Percentiles rank a stretch among this genome's conserved stretches.
Conservation (phyloP, 2,797 vertebrate genomes). For the Psittacula derbiana region DNA sequence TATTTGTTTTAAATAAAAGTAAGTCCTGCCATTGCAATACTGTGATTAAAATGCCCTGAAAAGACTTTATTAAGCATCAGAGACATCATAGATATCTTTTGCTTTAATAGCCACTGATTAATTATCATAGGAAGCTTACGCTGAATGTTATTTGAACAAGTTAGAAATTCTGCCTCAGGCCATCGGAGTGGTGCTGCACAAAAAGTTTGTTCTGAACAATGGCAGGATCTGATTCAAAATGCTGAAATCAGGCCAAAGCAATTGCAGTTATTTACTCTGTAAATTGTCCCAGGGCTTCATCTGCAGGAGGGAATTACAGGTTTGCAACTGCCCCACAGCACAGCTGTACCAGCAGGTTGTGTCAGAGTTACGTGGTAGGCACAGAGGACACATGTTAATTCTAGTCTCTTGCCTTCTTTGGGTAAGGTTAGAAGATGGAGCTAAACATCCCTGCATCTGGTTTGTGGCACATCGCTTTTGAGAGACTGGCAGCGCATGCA, state of each 20-base stretch:
- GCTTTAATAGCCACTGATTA: background rate
- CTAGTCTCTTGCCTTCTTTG: background rate
- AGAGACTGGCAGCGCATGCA: background rate
- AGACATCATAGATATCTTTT: background rate
- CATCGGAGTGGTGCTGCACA: background rate
- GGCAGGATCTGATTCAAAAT: background rate
- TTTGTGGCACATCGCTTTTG: background rate
- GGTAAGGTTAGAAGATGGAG: background rate
- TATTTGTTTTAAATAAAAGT: conserved; percentile 27
- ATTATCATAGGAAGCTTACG: background rate
- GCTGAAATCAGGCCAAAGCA: background rate
- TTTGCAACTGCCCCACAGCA: background rate
- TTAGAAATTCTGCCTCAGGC: background rate
- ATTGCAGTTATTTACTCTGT: background rate
- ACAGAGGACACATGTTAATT: background rate
- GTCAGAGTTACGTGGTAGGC: fast-evolving
- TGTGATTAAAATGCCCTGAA: conserved; percentile 10
- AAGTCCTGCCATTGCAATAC: background rate
- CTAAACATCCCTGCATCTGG: background rate
- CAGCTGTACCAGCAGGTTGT: background rate
- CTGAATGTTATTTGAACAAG: background rate
- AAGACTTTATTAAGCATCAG: background rate
- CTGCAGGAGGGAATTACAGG: background rate
- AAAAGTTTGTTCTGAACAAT: background rate
- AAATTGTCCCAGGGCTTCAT: background rate